Base-by-base conservation (phyloP, 2,797 vertebrate species). In the Gymnocypris eckloni region DNA sequence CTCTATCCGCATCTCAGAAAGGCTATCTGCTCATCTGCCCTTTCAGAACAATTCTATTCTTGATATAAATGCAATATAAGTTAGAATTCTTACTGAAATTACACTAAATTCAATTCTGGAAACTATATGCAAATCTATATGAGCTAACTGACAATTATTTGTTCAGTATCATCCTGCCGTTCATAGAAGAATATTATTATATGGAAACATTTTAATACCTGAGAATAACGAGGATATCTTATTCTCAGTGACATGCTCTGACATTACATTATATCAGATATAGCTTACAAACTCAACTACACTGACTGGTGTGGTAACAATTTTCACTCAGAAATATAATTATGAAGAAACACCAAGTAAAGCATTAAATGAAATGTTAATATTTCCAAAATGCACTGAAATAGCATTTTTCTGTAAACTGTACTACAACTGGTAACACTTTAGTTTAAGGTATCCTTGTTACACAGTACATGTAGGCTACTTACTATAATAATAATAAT, bases 1-100 rank as follows among this genome's bases (percentile, higher is more conserved):
- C 88, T 91, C 89, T 85, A 64, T 89, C 90, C 91, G 87, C 88
- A 85, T 73, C 87, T 89, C 89, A 61, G 9, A 69, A 86, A 86
- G 50, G 75, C 91, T 92, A 93, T 92, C 84, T 71, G 54, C 82
- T 79, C 48, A 54, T 69, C 73, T 88, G 61, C 37, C 66, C 56
- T 86, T 80, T 64, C 67, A 52, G 33, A 79, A 86, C 54, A 33
- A 25, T 43, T 54, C 33, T 10, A 28, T n/a, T 20, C 16, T 59
- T 25, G 37, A 76, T 18, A 33, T 69, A 84, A 79, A 45, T 13
- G 52, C 37, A 84, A 1, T 41, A 39, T 8, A 75, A 82, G 70
- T 37, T 22, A 64, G 4, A 79, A 43, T 22, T 56, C 16, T 78
- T 78, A 41, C 22, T 16, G 7, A 78, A 79, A 64, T 45, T n/a